Conservation (phyloP, 1,140 invertebrate species). For the Mya arenaria region DNA sequence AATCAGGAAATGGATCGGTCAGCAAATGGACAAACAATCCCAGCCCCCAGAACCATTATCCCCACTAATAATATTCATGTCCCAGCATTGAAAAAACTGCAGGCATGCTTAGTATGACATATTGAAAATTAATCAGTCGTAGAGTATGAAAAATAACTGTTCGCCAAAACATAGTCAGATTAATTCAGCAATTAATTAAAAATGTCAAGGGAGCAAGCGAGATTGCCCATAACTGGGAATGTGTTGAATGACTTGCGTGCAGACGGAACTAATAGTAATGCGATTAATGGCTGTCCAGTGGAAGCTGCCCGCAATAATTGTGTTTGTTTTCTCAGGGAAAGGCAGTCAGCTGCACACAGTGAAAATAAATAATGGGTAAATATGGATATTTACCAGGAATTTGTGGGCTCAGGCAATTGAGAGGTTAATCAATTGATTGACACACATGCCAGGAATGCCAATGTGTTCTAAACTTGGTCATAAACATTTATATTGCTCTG, state of each 20-base stretch:
- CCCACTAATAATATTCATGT: neutral
- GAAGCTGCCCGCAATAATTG: constrained; percentile 11
- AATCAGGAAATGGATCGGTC: too few species aligned
- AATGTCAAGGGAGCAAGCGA: constrained; percentile 24
- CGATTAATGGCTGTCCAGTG: neutral
- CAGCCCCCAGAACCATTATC: neutral
- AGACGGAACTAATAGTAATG: constrained; percentile 1
- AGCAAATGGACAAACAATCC: neutral
- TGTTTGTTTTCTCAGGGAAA: constrained; percentile 9
- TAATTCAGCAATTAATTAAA: constrained; percentile 47
- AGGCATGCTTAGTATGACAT: constrained; percentile 8
- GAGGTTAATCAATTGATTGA: too few species aligned
- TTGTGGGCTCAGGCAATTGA: too few species aligned
- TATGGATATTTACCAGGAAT: too few species aligned
- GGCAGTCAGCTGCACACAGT: constrained; percentile 8
- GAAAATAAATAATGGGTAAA: neutral
- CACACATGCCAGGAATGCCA: too few species aligned
- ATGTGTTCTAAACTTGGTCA: too few species aligned
- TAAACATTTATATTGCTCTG: too few species aligned
- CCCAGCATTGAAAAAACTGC: neutral
- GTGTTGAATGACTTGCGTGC: neutral
- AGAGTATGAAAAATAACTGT: constrained; percentile 40
- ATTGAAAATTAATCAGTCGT: constrained; percentile 40
- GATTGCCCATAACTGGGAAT: neutral
- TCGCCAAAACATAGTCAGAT: constrained; percentile 4